phyloP scores from a whole-genome alignment of 2,113 vertebrate species.

The Notarius lentiginosus region DNA sequence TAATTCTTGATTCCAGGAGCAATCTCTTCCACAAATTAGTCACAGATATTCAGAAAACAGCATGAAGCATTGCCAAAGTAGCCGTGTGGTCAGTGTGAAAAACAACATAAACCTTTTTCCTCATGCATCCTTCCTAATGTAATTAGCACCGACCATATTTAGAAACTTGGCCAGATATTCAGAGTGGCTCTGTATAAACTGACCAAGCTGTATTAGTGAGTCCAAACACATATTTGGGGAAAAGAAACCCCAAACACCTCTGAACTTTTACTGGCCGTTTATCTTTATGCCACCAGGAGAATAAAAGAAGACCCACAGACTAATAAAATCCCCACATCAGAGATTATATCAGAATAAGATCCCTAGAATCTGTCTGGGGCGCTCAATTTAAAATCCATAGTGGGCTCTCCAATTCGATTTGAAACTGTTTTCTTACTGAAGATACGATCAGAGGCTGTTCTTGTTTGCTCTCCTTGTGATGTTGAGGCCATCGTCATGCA shows the following conservation, averaged over 20 bases:
- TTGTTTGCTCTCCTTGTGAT: constrained; percentile 38
- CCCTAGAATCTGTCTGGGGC: not conserved
- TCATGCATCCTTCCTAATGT: not conserved
- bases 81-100: not conserved
- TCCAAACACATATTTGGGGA: not conserved
- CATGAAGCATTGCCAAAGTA: not conserved
- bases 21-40: constrained; percentile 5
- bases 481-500: constrained; percentile 50
- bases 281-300: constrained; percentile 25
- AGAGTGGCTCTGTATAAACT: not conserved
- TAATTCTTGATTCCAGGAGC: not conserved
- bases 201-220: not conserved
- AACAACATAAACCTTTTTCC: not conserved
- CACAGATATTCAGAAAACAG: not conserved
- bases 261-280: constrained; percentile 13
- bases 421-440: constrained; percentile 37
- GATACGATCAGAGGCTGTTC: constrained; percentile 51
- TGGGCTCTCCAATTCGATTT: constrained; percentile 44
- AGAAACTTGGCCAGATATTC: constrained; percentile 1
- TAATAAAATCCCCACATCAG: constrained; percentile 28
- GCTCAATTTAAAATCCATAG: constrained; percentile 42
- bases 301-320: constrained; percentile 26
- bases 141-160: constrained; percentile 4
- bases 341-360: constrained; percentile 33
- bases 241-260: no score